Evolutionary conservation across 2,797 vertebrate genomes (phyloP), one percentile per base, ranked within the genome.

Genomic region (Eremophila alpestris): DNA sequence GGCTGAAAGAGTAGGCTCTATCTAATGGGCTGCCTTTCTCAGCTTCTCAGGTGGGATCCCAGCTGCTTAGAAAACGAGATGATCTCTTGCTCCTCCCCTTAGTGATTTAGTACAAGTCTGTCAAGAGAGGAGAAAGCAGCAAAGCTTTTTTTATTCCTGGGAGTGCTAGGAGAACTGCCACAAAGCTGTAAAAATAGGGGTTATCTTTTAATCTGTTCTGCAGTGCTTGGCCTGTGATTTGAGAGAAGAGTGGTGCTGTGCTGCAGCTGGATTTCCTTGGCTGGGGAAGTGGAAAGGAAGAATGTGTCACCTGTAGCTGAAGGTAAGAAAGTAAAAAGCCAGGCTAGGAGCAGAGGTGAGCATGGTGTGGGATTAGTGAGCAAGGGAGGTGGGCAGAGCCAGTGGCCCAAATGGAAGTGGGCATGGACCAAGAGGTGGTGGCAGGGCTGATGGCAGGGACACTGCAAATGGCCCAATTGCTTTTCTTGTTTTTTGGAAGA

Each of bases 11-110:
- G 20, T 1, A 64, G 30, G 26, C 38, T 83, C 15, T 49, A 43
- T 77, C n/a, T 90, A 32, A 34, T 55, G 51, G 11, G 20, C 41
- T 88, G 87, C 26, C 29, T 87, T 69, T 52, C 46, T 67, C 26
- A 54, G 69, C 73, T 74, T 32, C 77, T 96, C 93, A 96, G 94
- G 93, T 96, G 89, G 84, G 70, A 91, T 92, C 59, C 71, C 86
- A 90, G 83, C 84, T 94, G 87, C 79, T 77, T 68, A 83, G 89
- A 70, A 93, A 96, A 90, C 0, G 3, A 93, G 46, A 90, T 23
- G 51, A 87, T 88, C 43, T 84, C 68, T 92, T 74, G 68, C 89
- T 91, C 89, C 87, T 94, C 84, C 87, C 84, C 54, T 54, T 85
- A 71, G 84, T 85, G 84, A 91, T 92, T 92, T 94, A 80, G 78